A percentile compares a stretch with the other conserved stretches of the same genome.
Conservation (phyloP, 2,113 vertebrate species). For the Chaetura pelagica region DNA sequence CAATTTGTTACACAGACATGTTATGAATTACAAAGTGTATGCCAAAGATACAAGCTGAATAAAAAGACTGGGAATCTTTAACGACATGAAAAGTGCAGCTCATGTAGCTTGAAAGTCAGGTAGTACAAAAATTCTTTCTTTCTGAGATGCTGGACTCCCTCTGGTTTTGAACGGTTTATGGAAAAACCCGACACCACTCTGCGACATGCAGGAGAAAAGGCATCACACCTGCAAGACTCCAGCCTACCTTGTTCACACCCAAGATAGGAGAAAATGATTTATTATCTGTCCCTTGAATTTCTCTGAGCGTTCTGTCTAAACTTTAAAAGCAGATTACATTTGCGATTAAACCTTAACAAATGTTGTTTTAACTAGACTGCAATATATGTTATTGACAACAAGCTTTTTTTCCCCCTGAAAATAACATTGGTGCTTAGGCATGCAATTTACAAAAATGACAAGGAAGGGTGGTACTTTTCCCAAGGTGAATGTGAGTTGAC, state of each 20-base stretch:
- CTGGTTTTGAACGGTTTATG: background rate
- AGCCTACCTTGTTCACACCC: constrained; percentile 71
- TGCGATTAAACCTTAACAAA: constrained; percentile 83
- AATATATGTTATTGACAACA: constrained; percentile 83
- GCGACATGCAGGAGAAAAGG: background rate
- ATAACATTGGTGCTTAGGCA: constrained; percentile 80
- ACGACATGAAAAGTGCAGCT: background rate
- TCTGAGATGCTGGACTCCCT: background rate
- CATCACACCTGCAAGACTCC: constrained; percentile 51
- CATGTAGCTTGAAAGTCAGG: background rate
- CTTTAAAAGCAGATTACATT: constrained; percentile 80
- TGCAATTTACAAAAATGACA: constrained; percentile 85
- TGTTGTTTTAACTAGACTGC: constrained; percentile 84
- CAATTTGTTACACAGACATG: background rate
- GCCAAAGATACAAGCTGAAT: background rate
- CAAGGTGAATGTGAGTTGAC: constrained; percentile 84
- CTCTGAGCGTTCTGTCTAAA: constrained; percentile 79
- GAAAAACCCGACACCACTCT: background rate
- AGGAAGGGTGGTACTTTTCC: constrained; percentile 80
- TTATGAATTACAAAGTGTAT: background rate
- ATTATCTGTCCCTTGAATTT: constrained; percentile 79
- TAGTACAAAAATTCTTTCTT: background rate
- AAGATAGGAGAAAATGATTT: constrained; percentile 73
- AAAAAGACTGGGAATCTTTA: background rate
- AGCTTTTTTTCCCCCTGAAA: constrained; percentile 73